Base-by-base conservation (phyloP, 1,140 invertebrate genomes). In the Brachionus calyciflorus region DNA sequence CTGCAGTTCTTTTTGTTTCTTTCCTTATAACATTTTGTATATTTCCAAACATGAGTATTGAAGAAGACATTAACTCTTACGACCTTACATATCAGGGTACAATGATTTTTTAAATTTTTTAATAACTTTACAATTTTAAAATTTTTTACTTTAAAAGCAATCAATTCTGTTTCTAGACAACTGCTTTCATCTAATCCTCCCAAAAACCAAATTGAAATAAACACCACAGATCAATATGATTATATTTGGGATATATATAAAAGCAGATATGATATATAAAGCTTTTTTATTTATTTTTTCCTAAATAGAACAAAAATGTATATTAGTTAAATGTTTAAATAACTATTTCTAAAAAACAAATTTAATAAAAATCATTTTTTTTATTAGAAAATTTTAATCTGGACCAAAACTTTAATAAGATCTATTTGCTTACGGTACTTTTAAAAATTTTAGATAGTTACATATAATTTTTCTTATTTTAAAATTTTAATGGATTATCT, bases 21-120 rank as follows among this genome's bases (percentile, higher is more conserved):
- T 73, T 73, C 12, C 40, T 73, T 12, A 73, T 73, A 10, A 73
- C 69, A 5, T 73, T 73, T 73, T 73, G 69, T 51, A 37, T 73
- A 40, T 73, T 40, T 24, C 69, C 69, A 5, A 17, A 40, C 5
- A 33, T 48, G 12, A 30, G 37, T 33, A 60, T 60, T 60, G 55
- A 28, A 37, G 55, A 60, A 37, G 30, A n/a, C 7, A 37, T 5
- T 37, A 30, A 60, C 1, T 37, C 30, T 2, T 37, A 17, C 19
- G n/a, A 7, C 17, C 55, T 60, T 17, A 17, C 9, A 60, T 17
- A 14, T 37, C 28, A 60, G 19, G 55, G 55, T 60, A 60, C 12
- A 37, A 5, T 26, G 5, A 53, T 24, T 53, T 53, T 26, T 37
- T 33, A 19, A 14, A 6, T 6, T 37, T 33, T 19, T 12, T 17